Evolutionary conservation across 2,888 invertebrate species (phyloP).

Genomic region (Aleiodes alternator): DNA sequence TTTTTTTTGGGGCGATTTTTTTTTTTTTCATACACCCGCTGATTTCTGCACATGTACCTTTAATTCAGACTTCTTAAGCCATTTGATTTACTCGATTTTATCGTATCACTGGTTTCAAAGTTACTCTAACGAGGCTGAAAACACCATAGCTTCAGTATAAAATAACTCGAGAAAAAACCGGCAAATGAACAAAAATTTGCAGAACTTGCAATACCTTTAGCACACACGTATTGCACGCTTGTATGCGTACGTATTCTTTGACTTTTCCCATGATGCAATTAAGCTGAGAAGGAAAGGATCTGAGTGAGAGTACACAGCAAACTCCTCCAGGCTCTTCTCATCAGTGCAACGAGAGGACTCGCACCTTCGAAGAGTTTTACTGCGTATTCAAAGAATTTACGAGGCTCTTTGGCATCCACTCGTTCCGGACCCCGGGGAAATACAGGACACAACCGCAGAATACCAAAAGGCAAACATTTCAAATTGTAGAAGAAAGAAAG

Average conservation of each 20-base stretch:
- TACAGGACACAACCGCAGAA: constrained; percentile 1
- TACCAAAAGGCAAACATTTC: constrained; percentile 3
- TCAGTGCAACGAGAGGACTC: constrained; percentile 33
- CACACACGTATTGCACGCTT: background rate
- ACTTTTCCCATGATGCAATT: constrained; percentile 43
- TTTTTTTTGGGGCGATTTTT: background rate
- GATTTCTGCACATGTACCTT: constrained; percentile 41
- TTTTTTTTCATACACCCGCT: constrained; percentile 10
- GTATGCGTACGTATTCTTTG: constrained; percentile 34
- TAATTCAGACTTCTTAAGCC: background rate
- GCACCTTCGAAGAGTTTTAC: constrained; percentile 50
- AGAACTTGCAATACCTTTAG: constrained; percentile 10
- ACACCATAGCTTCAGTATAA: background rate
- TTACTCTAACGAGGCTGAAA: constrained; percentile 7
- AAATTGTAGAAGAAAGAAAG: background rate
- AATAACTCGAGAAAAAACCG: background rate
- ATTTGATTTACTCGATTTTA: background rate
- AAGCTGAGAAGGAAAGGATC: background rate
- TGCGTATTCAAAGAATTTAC: constrained; percentile 65
- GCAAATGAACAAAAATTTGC: background rate
- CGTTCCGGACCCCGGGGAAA: constrained; percentile 1
- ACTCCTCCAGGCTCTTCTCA: background rate
- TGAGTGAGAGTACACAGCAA: background rate
- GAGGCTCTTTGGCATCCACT: constrained; percentile 50
- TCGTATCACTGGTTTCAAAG: background rate